A percentile compares a stretch with the other conserved stretches of the same genome.
Evolutionary conservation across 2,113 vertebrate species (phyloP).

Genomic region (Lontra canadensis): DNA sequence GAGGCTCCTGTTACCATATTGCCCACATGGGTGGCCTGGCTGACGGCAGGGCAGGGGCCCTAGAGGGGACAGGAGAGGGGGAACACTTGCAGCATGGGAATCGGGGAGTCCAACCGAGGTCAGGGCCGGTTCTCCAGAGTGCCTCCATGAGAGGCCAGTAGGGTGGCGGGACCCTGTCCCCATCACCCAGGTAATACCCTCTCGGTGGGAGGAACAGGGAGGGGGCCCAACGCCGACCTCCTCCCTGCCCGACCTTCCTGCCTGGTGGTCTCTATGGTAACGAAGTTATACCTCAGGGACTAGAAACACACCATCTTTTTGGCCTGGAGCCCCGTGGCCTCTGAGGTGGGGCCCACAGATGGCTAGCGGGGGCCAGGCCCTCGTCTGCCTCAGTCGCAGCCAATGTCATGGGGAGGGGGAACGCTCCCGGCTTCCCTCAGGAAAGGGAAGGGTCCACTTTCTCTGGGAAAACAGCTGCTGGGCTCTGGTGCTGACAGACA

Average conservation of each 20-base stretch:
- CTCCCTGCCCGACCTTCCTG: not conserved
- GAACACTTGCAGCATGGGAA: not conserved
- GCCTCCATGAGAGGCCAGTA: not conserved
- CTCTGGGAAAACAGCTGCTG: conserved; percentile 56
- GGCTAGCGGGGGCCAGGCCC: not conserved
- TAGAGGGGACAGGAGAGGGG: not conserved
- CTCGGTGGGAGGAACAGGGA: not conserved
- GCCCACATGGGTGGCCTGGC: conserved; percentile 34
- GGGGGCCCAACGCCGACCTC: not conserved
- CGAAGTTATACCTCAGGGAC: not conserved
- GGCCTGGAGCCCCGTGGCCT: not conserved
- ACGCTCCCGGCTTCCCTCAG: not conserved
- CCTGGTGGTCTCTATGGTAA: conserved; percentile 18
- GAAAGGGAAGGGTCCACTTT: conserved; percentile 1
- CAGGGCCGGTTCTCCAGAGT: not conserved
- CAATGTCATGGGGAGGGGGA: not conserved
- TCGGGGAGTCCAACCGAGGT: not conserved
- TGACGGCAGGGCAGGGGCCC: not conserved
- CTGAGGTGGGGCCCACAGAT: not conserved
- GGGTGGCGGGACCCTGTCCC: not conserved
- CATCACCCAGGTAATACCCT: not conserved
- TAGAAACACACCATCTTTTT: conserved; percentile 44
- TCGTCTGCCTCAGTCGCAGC: not conserved
- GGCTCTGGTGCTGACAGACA: conserved; percentile 40
- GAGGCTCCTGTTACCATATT: not conserved